Conservation (phyloP, 2,888 invertebrate species). For the Conops quadrifasciatus region DNA sequence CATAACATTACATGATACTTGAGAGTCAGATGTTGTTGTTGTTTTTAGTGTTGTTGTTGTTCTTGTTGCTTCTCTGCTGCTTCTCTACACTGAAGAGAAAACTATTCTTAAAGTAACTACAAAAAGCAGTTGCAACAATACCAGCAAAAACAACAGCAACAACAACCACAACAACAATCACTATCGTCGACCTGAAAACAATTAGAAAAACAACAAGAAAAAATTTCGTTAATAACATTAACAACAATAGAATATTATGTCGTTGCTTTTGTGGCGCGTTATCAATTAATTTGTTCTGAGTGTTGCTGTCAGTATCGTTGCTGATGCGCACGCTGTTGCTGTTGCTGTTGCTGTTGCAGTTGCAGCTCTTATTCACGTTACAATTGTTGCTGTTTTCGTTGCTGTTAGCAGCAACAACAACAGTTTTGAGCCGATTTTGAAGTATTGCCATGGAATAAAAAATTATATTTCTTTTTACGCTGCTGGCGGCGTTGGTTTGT, state of each 20-base stretch:
- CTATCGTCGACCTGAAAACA: too few relatives aligned
- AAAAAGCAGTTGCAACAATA: too few relatives aligned
- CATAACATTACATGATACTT: not conserved
- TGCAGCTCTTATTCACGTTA: not conserved
- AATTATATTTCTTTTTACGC: not conserved
- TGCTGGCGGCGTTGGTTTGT: not conserved
- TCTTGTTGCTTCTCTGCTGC: not conserved
- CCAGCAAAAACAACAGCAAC: too few relatives aligned
- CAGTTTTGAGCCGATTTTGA: slow-evolving; percentile 22
- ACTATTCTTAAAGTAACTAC: too few relatives aligned
- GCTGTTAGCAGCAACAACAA: not conserved
- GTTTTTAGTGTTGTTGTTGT: not conserved
- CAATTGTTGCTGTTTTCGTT: slow-evolving; percentile 17
- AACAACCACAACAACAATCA: too few relatives aligned
- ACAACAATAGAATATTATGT: not conserved
- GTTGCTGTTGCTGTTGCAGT: slow-evolving; percentile 10
- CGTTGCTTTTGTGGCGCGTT: slow-evolving; percentile 4
- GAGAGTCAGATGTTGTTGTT: not conserved
- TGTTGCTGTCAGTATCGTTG: slow-evolving; percentile 14
- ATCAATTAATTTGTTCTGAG: too few relatives aligned
- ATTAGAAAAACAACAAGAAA: too few relatives aligned
- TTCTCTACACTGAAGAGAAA: too few relatives aligned
- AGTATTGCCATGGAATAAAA: slow-evolving; percentile 1
- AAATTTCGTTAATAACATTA: too few relatives aligned
- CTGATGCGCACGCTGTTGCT: not conserved